A percentile compares a stretch with the other conserved stretches of the same genome.
Evolutionary conservation across 2,113 vertebrate genomes (phyloP).

Genomic region (Xerus inauris): DNA sequence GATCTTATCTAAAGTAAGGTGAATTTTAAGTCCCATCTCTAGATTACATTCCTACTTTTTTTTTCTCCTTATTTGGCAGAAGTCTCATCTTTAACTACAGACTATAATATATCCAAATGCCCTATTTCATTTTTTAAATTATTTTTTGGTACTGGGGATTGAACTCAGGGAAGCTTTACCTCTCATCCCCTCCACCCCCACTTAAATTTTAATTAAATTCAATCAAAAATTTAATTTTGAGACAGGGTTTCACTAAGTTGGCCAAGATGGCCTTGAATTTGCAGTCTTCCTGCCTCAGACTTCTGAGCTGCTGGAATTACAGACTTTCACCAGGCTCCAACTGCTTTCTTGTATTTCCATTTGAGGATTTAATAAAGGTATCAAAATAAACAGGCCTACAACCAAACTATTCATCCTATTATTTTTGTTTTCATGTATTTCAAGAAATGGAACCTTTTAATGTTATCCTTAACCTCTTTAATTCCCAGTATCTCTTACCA

Average conservation of each 20-base stretch:
- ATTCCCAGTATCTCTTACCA: not conserved
- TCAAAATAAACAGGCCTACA: not conserved
- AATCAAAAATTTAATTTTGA: too few species aligned
- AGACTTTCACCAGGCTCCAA: not conserved
- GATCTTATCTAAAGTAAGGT: not conserved
- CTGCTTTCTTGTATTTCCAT: not conserved
- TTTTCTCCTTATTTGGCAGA: not conserved
- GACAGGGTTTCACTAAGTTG: not conserved
- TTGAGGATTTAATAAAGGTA: constrained; percentile 24
- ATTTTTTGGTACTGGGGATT: too few species aligned
- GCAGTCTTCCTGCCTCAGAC: not conserved
- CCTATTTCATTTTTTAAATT: too few species aligned
- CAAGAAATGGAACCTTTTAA: not conserved
- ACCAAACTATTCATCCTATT: not conserved
- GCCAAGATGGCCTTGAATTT: not conserved
- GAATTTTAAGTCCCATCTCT: constrained; percentile 14
- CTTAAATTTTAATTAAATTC: too few species aligned
- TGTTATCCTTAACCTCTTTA: not conserved
- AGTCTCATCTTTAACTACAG: not conserved
- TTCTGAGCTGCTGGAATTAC: not conserved
- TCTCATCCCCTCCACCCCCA: too few species aligned
- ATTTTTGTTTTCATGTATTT: not conserved
- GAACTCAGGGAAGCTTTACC: too few species aligned
- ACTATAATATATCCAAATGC: not conserved
- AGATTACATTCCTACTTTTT: constrained; percentile 17